A percentile compares a stretch with the other conserved stretches of the same genome.
Conservation (phyloP, 2,888 invertebrate species). For the Agriopis leucophaearia region DNA sequence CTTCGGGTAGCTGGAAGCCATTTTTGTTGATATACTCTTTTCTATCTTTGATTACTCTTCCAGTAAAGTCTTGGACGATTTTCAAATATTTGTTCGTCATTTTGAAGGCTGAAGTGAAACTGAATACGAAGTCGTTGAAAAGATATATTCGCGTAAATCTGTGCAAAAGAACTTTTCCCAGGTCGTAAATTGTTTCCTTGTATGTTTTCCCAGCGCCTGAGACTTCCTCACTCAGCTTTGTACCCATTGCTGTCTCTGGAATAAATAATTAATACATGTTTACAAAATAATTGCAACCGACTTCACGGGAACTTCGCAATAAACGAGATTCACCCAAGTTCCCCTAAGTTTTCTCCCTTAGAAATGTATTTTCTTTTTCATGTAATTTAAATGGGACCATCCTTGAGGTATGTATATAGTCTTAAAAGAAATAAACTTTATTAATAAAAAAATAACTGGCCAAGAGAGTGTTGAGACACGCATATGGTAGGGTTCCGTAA, state of each 20-base stretch:
- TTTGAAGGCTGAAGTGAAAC: constrained; percentile 76
- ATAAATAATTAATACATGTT: constrained; percentile 26
- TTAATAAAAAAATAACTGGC: no score
- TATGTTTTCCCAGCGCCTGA: constrained; percentile 78
- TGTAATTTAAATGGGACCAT: no score
- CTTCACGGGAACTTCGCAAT: no score
- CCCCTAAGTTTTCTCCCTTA: no score
- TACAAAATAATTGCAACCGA: no score
- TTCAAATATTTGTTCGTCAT: constrained; percentile 73
- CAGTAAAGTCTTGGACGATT: constrained; percentile 72
- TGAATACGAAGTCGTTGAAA: constrained; percentile 82
- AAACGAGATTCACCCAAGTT: no score
- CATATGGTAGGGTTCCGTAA: no score
- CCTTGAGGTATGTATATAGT: no score
- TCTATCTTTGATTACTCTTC: constrained; percentile 69
- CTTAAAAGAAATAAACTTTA: no score
- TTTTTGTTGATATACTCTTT: constrained; percentile 46
- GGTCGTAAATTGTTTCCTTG: constrained; percentile 82
- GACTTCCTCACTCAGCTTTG: constrained; percentile 80
- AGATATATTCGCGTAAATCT: constrained; percentile 85
- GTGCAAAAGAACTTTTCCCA: constrained; percentile 67
- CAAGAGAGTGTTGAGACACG: no score
- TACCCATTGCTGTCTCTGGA: constrained; percentile 90
- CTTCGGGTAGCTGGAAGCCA: constrained; percentile 39
- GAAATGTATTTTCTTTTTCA: no score